Evolutionary conservation across 2,113 vertebrate genomes (phyloP).

Genomic region (Ammospiza nelsoni): DNA sequence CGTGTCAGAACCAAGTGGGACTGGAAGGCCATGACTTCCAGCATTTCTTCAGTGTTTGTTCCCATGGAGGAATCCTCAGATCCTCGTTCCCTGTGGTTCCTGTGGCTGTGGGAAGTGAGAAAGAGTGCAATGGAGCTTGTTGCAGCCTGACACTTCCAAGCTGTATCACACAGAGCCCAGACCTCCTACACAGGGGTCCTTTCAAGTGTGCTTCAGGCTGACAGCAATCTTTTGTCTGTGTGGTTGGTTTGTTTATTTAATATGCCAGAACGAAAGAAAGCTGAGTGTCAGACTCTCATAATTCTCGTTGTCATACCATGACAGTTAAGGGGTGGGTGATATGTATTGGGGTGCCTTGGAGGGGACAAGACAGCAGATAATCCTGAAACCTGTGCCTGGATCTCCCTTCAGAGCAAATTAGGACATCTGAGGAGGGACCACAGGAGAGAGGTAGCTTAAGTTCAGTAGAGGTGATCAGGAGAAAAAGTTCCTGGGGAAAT

Average conservation of each 20-base stretch:
- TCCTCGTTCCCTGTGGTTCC: not conserved
- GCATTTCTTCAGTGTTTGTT: not conserved
- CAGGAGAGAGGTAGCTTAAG: not conserved
- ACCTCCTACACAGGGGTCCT: not conserved
- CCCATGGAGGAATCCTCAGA: not conserved
- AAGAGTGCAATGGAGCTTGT: not conserved
- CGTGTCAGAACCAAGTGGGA: accelerated
- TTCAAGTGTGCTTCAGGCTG: not conserved
- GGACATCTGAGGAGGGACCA: not conserved
- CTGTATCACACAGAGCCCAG: not conserved
- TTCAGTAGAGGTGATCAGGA: not conserved
- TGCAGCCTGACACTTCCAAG: accelerated
- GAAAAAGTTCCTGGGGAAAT: not conserved
- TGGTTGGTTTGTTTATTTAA: not conserved
- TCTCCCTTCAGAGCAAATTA: not conserved
- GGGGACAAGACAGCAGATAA: not conserved
- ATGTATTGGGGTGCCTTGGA: accelerated
- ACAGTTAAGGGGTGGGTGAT: not conserved
- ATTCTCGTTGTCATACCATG: not conserved
- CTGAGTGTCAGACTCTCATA: not conserved
- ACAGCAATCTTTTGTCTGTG: not conserved
- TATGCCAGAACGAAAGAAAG: not conserved
- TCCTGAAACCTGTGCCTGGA: not conserved
- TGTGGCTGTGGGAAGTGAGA: not conserved
- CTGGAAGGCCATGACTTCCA: not conserved